These are phyloP conservation scores for Carettochelys insculpta DNA, from an alignment of 2,113 vertebrate genomes.

Conservation along the genomic window DNA sequence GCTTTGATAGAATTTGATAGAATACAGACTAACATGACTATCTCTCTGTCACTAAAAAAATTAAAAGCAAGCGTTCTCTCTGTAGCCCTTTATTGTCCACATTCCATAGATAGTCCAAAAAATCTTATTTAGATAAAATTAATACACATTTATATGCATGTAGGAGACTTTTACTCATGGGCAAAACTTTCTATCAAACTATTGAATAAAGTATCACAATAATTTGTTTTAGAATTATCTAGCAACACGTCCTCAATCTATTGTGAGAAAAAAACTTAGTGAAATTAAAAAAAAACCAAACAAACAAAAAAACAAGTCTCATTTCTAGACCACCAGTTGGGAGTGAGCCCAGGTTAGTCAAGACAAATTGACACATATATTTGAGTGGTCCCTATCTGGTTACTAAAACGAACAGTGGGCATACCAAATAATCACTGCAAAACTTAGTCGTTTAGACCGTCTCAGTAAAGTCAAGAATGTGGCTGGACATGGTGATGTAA, in stretches of 20 bases:
- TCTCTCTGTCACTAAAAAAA: too few species aligned
- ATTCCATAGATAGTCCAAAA: background rate
- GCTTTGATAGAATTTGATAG: too few species aligned
- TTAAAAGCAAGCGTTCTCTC: too few species aligned
- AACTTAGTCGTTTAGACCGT: background rate
- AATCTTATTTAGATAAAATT: background rate
- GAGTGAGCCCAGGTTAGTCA: background rate
- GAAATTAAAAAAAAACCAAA: background rate
- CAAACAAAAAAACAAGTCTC: too few species aligned
- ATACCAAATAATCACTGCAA: background rate
- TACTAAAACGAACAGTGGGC: background rate
- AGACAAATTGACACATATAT: background rate
- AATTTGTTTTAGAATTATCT: background rate
- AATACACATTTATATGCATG: background rate
- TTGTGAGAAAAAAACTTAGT: background rate
- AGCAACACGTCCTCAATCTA: background rate
- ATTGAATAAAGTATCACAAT: background rate
- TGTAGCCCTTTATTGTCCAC: background rate
- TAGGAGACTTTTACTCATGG: background rate
- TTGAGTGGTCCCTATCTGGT: background rate
- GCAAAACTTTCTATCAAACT: background rate
- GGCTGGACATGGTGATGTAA: background rate
- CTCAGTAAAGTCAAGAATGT: background rate
- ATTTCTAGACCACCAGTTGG: background rate
- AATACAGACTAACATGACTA: too few species aligned